phyloP scores from a whole-genome alignment of 2,113 vertebrate genomes.

The Xenopus borealis region DNA sequence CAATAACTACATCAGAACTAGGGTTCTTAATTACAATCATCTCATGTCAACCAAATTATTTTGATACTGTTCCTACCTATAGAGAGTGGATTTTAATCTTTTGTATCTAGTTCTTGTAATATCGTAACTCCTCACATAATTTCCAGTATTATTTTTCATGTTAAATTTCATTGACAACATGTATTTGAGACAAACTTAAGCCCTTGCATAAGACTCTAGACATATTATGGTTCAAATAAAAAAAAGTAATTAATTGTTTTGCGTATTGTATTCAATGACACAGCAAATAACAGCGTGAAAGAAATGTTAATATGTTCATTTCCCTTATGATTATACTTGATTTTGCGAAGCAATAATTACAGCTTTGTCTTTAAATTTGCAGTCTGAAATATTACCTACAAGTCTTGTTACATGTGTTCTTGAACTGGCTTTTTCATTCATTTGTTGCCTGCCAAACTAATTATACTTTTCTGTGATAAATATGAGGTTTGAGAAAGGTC shows the following conservation, averaged over 20 bases:
- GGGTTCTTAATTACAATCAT: no score
- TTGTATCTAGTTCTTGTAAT: no score
- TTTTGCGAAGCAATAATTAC: conserved; percentile 10
- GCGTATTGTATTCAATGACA: conserved; percentile 6
- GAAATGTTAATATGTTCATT: conserved; percentile 5
- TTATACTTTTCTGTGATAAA: conserved; percentile 1
- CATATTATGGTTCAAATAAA: no score
- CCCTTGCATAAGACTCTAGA: no score
- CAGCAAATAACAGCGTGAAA: conserved; percentile 24
- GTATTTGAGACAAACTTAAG: no score
- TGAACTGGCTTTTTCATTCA: conserved; percentile 22
- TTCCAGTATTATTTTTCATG: no score
- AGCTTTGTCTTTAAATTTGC: conserved; percentile 24
- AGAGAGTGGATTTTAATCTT: no score
- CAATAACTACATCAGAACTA: no score
- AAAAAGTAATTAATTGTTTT: conserved; percentile 14
- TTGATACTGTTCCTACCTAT: no score
- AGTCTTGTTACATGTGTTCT: conserved; percentile 21
- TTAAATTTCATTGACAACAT: no score
- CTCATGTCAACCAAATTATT: no score
- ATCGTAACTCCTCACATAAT: no score
- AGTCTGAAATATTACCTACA: conserved; percentile 24
- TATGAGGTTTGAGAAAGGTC: background rate
- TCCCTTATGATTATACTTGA: conserved; percentile 30
- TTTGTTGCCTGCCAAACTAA: conserved; percentile 16